Evolutionary conservation across 2,797 vertebrate species (phyloP), one percentile per base, ranked within the genome.

Genomic region (Onychomys arenicola): DNA sequence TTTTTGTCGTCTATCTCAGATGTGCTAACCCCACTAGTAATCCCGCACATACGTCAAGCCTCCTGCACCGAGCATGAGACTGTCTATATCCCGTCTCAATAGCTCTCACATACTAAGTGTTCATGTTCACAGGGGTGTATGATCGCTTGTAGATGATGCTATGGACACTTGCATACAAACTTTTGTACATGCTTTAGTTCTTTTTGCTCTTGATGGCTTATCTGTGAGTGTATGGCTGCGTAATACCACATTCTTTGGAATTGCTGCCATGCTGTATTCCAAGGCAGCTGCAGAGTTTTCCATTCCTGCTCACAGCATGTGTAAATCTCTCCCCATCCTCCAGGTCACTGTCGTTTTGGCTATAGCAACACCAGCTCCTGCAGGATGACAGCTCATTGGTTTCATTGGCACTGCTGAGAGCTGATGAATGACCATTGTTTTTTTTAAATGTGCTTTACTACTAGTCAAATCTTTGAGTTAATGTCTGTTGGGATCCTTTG

Each of bases 31-130:
- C 49, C 55, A 14, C 2, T 3, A 81, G 9, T 76, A 46, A 9
- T 9, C 5, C 14, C 10, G 7, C 40, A 4, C 27, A 11, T 0
- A 14, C 3, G 3, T 40, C 71, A 59, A 23, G 11, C 34, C 34
- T 52, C 21, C 27, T 6, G 3, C 12, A 5, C 59, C 29, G 27
- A 77, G 32, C n/a, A 13, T 32, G 25, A 8, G 8, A 4, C 2
- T 8, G 3, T 40, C 89, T 8, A 5, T 61, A 37, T 21, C 32
- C 8, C 57, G 10, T 75, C n/a, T 4, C 6, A 27, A 7, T 37
- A 0, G 2, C 55, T 37, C 55, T 37, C 78, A 59, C 11, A 0
- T 29, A 29, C 80, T 10, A 37, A 5, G 14, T 9, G 4, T 61
- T 29, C 55, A 16, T 16, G 25, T 43, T 40, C 57, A 43, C 37